phyloP scores from a whole-genome alignment of 2,797 vertebrate genomes.

The Novumbra hubbsi region DNA sequence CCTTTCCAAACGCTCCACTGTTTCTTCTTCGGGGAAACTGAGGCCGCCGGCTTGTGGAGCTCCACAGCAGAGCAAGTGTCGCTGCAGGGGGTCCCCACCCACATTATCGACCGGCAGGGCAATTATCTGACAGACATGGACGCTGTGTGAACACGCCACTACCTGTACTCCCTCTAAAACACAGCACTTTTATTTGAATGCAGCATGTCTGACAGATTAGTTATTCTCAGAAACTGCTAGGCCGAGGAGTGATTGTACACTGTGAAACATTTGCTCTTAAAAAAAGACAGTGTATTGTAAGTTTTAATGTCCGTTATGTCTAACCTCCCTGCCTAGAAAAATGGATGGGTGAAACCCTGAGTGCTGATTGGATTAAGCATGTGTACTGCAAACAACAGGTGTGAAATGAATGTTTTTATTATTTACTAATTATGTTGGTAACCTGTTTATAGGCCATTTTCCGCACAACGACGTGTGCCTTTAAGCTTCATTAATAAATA shows the following conservation, averaged over 20 bases:
- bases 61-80: slow-evolving; percentile 54
- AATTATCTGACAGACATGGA: slow-evolving; percentile 53
- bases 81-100: slow-evolving; percentile 16
- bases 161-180: neutral
- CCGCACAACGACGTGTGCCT: too few species aligned
- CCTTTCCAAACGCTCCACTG: slow-evolving; percentile 61
- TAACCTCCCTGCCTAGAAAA: neutral
- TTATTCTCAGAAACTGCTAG: neutral
- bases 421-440: too few species aligned
- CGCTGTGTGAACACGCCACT: neutral
- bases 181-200: neutral
- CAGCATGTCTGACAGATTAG: neutral
- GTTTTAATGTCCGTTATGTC: neutral
- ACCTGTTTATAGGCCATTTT: too few species aligned
- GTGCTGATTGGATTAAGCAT: too few species aligned
- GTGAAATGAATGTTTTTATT: too few species aligned
- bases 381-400: too few species aligned
- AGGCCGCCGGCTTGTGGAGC: slow-evolving; percentile 49
- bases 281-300: neutral
- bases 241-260: neutral
- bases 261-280: neutral
- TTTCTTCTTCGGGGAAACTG: slow-evolving; percentile 63
- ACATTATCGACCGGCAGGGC: neutral
- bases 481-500: too few species aligned
- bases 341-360: too few species aligned